Percentiles rank a stretch among this genome's conserved stretches.
Evolutionary conservation across 2,888 invertebrate species (phyloP).

Genomic region (Eumacrocentrus americanus): DNA sequence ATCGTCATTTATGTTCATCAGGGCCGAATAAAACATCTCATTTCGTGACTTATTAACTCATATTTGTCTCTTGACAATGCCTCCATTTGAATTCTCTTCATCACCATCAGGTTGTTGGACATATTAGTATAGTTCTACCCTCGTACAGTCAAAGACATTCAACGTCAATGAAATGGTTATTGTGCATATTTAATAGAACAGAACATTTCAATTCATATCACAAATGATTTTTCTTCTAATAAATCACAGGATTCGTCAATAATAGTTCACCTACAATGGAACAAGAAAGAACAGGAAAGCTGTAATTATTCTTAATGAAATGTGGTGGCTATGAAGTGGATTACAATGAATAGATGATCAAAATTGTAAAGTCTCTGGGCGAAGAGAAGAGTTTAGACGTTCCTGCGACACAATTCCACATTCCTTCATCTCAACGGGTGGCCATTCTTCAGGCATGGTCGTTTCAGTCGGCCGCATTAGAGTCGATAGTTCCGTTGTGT

Average conservation of each 20-base stretch:
- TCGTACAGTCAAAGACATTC: slow-evolving; percentile 36
- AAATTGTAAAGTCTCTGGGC: slow-evolving; percentile 31
- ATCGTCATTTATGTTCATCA: slow-evolving; percentile 48
- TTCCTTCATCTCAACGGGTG: slow-evolving; percentile 60
- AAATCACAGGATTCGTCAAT: no score
- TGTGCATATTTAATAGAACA: no score
- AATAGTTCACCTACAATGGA: no score
- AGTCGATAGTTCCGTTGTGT: slow-evolving; percentile 52
- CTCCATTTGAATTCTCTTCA: slow-evolving; percentile 48
- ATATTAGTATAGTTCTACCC: no score
- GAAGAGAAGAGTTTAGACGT: slow-evolving; percentile 39
- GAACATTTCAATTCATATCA: no score
- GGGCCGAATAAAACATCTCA: slow-evolving; percentile 42
- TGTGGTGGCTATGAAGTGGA: neutral
- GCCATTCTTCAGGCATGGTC: slow-evolving; percentile 41
- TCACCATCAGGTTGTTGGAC: slow-evolving; percentile 56
- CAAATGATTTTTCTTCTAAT: no score
- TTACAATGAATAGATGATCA: neutral
- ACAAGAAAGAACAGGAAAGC: no score
- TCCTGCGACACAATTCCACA: slow-evolving; percentile 58
- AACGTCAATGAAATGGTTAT: slow-evolving; percentile 12
- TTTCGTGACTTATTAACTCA: slow-evolving; percentile 59
- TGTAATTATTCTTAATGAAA: slow-evolving; percentile 3
- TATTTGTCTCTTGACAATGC: slow-evolving; percentile 59
- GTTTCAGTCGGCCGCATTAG: slow-evolving; percentile 43